Evolutionary conservation across 35 echinoderm and acorn worm species (phyloP).

Genomic region (Chiridota heheva): DNA sequence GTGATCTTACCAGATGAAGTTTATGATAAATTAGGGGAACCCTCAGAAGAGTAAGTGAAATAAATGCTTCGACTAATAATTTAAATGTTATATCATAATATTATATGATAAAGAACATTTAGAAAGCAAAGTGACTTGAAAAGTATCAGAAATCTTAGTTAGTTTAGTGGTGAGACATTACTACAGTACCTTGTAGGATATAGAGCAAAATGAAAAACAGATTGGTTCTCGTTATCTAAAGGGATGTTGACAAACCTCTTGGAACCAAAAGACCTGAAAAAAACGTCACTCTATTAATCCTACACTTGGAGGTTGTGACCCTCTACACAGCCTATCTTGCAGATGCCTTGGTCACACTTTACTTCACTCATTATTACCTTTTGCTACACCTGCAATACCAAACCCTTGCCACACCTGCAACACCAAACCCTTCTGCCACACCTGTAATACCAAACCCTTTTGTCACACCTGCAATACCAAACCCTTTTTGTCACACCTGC

Average conservation of each 20-base stretch:
- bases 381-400: too few relatives aligned
- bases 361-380: neutral
- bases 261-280: neutral
- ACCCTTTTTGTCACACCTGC: too few relatives aligned
- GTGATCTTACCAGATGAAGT: constrained; percentile 74
- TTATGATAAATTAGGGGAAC: constrained; percentile 81
- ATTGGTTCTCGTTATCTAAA: neutral
- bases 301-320: too few relatives aligned
- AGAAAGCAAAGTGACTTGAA: too few relatives aligned
- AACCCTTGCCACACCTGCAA: too few relatives aligned
- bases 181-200: neutral
- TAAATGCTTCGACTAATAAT: neutral
- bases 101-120: neutral
- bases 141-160: too few relatives aligned
- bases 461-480: too few relatives aligned
- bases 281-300: neutral
- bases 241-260: too few relatives aligned
- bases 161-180: neutral
- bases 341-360: too few relatives aligned
- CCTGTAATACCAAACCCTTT: too few relatives aligned
- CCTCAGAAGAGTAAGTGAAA: constrained; percentile 85
- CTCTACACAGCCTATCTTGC: too few relatives aligned
- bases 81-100: neutral
- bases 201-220: neutral
- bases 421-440: too few relatives aligned